Evolutionary conservation across 2,113 vertebrate genomes (phyloP), one percentile per base, ranked within the genome.

Genomic region (Datnioides undecimradiatus): DNA sequence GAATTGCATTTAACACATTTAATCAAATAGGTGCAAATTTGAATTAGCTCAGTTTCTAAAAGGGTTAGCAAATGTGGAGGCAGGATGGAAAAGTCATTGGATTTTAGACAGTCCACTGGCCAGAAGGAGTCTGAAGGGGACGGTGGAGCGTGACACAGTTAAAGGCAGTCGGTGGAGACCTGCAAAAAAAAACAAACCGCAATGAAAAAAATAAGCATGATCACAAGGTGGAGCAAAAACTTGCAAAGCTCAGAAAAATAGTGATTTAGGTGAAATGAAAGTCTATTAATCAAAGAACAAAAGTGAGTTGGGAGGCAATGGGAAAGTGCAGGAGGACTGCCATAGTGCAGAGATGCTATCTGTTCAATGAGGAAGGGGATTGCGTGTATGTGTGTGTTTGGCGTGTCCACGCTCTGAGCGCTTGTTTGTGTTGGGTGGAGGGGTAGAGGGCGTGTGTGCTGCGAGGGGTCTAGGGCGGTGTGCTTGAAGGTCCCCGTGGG

Each of bases 131-230:
- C 95, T 95, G 88, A 94, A 85, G 13, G 90, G 89, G 49, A 92
- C 82, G 9, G 87, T 90, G 57, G 94, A 93, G 70, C 95, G 93
- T 0, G 96, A 94, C 90, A 97, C 92, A 0, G 96, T 95, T 83
- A 96, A 92, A 5, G 96, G 96, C 67, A 98, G 90, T 87, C 94
- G 96, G 93, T 98, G 96, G 85, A 98, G 95, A 84, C 97, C 97
- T 98, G 89, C 19, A 43, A 9, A 75, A 2, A 45, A 46, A 4
- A 65, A 21, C 2, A 46, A 38, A 57, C n/a, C n/a, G n/a, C n/a
- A n/a, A n/a, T n/a, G 27, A 74, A 41, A 69, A 58, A 11, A 17
- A 25, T 65, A 54, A 77, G 9, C 57, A 73, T 63, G 40, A 83
- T 82, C 43, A 59, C 25, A 80, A 73, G 83, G 74, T 67, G 66